Conservation (phyloP, 2,797 vertebrate genomes). For the Pangasius djambal region DNA sequence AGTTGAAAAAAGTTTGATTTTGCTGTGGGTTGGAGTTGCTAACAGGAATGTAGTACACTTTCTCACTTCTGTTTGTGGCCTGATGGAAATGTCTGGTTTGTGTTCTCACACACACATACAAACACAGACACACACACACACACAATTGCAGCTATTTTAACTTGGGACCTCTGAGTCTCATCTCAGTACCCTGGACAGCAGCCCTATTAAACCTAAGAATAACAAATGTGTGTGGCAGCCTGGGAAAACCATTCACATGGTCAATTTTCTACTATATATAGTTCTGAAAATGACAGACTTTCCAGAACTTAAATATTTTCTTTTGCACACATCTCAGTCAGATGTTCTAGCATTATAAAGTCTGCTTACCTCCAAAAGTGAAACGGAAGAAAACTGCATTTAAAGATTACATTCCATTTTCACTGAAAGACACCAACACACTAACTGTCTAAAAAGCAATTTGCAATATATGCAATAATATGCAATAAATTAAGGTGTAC, state of each 20-base stretch:
- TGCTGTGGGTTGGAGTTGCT: slow-evolving; percentile 55
- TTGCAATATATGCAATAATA: neutral
- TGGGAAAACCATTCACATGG: neutral
- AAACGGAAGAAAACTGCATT: neutral
- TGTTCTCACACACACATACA: slow-evolving; percentile 53
- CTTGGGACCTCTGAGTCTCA: slow-evolving; percentile 67
- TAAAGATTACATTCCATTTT: neutral
- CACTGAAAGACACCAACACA: neutral
- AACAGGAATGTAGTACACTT: slow-evolving; percentile 60
- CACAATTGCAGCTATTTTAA: slow-evolving; percentile 62
- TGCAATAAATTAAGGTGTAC: neutral
- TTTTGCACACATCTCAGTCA: neutral
- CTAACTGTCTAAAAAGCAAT: neutral
- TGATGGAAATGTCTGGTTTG: slow-evolving; percentile 70
- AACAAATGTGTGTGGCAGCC: neutral
- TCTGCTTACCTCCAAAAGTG: neutral
- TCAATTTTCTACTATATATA: neutral
- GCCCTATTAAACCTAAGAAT: slow-evolving; percentile 44
- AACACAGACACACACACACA: neutral
- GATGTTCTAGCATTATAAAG: neutral
- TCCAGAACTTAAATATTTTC: neutral
- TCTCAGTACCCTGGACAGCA: slow-evolving; percentile 74
- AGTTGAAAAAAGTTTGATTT: slow-evolving; percentile 31
- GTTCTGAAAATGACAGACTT: neutral
- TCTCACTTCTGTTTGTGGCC: slow-evolving; percentile 58